Evolutionary conservation across 2,888 invertebrate genomes (phyloP).

Genomic region (Mesorhabditis belari): DNA sequence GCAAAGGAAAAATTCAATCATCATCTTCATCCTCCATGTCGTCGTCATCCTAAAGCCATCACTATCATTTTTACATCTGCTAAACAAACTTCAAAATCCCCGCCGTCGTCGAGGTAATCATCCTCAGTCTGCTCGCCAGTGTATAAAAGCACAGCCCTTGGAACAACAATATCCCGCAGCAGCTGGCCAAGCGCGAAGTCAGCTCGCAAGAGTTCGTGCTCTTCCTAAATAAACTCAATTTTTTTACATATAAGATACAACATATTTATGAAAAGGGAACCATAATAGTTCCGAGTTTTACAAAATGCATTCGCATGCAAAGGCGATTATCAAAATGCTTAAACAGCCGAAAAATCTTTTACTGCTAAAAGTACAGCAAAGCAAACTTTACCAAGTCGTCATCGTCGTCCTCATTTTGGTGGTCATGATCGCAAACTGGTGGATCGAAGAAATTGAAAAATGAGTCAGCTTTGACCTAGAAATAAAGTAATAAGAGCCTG

Average conservation of each 20-base stretch:
- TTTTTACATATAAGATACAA: neutral
- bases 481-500: neutral
- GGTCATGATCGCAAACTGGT: constrained; percentile 59
- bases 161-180: constrained; percentile 88
- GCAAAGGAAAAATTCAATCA: constrained; percentile 9
- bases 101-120: constrained; percentile 17
- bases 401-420: constrained; percentile 29
- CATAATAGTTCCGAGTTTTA: too few species aligned
- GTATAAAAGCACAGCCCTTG: constrained; percentile 90
- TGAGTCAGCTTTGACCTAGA: constrained; percentile 84
- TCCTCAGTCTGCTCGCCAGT: constrained; percentile 65
- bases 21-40: constrained; percentile 20
- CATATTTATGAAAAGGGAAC: too few species aligned
- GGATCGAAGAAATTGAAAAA: constrained; percentile 99
- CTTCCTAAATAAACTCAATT: constrained; percentile 64
- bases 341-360: neutral
- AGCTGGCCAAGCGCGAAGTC: constrained; percentile 99
- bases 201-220: constrained; percentile 75
- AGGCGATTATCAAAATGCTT: too few species aligned
- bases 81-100: neutral
- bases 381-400: constrained; percentile 15
- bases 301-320: constrained; percentile 1
- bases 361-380: neutral
- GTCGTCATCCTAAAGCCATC: constrained; percentile 20
- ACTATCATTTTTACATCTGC: constrained; percentile 9